Conservation (phyloP, 2,113 vertebrate species). For the Tretioscincus oriximinensis region DNA sequence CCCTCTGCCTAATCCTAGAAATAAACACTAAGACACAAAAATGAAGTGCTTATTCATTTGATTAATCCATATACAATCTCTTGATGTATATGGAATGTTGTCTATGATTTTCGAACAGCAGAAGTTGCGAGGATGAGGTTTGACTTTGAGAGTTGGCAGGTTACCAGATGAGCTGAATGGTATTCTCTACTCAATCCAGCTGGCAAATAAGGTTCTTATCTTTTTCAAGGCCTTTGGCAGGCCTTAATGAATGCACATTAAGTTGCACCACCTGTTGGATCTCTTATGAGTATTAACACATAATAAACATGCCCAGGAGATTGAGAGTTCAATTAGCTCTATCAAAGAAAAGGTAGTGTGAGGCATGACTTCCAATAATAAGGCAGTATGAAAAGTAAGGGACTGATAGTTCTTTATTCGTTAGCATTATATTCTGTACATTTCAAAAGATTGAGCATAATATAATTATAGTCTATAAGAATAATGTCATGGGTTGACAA, state of each 20-base stretch:
- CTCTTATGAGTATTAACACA: background rate
- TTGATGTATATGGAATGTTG: background rate
- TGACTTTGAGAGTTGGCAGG: background rate
- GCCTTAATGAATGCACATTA: background rate
- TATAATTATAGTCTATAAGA: too few relatives aligned
- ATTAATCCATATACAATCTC: background rate
- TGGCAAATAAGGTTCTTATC: background rate
- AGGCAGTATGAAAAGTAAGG: background rate
- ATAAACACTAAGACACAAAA: slow-evolving; percentile 14
- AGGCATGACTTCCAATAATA: background rate
- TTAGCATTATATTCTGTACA: too few relatives aligned
- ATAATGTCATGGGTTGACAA: too few relatives aligned
- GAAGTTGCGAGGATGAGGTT: background rate
- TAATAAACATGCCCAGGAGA: background rate
- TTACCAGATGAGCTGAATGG: slow-evolving; percentile 5
- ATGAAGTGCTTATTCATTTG: slow-evolving; percentile 19
- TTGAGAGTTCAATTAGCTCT: background rate
- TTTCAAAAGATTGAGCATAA: too few relatives aligned
- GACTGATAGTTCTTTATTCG: background rate
- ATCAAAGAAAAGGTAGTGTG: background rate
- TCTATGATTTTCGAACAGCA: background rate
- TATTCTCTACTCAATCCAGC: background rate
- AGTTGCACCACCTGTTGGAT: background rate
- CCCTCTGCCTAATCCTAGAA: slow-evolving; percentile 13
- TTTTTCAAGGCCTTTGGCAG: background rate